These are phyloP conservation scores for Willisornis vidua DNA, from an alignment of 2,113 vertebrate species.

Conservation along the genomic window DNA sequence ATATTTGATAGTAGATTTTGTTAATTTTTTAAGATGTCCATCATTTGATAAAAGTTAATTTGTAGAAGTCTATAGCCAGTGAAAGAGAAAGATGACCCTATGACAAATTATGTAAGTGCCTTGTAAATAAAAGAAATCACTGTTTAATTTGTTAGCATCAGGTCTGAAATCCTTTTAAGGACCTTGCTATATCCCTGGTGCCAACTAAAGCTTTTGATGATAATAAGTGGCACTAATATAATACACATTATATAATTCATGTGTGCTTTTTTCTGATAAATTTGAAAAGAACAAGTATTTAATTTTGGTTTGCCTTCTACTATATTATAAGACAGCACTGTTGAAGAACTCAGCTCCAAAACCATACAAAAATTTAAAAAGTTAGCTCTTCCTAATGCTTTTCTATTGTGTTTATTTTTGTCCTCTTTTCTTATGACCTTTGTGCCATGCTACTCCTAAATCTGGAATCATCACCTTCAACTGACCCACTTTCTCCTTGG, in stretches of 20 bases:
- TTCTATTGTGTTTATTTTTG: neutral
- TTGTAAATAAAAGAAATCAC: neutral
- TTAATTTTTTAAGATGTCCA: neutral
- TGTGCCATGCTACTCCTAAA: neutral
- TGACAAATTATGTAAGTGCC: neutral
- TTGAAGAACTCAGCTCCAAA: neutral
- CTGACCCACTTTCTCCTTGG: neutral
- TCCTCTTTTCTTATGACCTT: neutral
- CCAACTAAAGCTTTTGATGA: neutral
- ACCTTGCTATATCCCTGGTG: neutral
- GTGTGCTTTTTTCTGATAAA: neutral
- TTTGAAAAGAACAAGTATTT: neutral
- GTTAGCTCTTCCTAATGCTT: neutral
- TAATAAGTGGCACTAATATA: neutral
- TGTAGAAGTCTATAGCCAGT: neutral
- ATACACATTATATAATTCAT: neutral
- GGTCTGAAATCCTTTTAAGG: neutral
- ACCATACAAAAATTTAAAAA: neutral
- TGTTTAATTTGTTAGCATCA: neutral
- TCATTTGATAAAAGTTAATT: neutral
- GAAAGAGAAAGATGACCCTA: neutral
- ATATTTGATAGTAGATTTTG: neutral
- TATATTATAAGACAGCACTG: neutral
- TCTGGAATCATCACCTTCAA: neutral
- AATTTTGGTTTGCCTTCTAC: neutral